Evolutionary conservation across 2,797 vertebrate genomes (phyloP), one percentile per base, ranked within the genome.

Genomic region (Ibycter americanus): DNA sequence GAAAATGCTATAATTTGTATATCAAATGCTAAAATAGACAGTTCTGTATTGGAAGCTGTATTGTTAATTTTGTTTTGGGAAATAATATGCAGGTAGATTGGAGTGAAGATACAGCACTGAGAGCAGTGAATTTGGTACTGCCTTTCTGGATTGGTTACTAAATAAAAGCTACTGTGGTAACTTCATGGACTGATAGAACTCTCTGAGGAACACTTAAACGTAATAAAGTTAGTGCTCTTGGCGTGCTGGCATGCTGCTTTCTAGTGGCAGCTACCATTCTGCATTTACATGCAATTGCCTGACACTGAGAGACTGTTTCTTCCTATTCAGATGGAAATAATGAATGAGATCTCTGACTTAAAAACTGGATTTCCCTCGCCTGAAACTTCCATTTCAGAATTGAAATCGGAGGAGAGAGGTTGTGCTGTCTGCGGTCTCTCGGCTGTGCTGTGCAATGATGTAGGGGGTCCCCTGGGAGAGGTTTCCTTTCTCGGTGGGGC

Each of bases 341-440:
- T 1, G 22, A 44, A 25, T 10, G 25, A 86, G 61, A 51, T 3
- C 6, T 44, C 31, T 6, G 14, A 12, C 54, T 40, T n/a, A 22
- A 34, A 77, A 77, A 9, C 4, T 12, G 0, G 4, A 7, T 34
- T 92, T 83, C 6, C 6, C 9, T 4, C 21, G 20, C 49, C 19
- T 83, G 92, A 3, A 27, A 20, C 4, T 23, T 34, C 36, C 3
- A 2, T 40, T 38, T 52, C 10, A 10, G 58, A 20, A 2, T 2
- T 4, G n/a, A 18, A 62, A 4, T 3, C 0, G 1, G 3, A 22
- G 68, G 9, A 36, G 49, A 13, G 0, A 7, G 2, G 8, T 17
- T 2, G 5, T 23, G 34, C 6, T 32, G 31, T 15, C 29, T 9
- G 42, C 12, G 44, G 68, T 8, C 27, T 2, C 13, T n/a, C 19